Conservation (phyloP, 2,113 vertebrate genomes). For the Malurus cyaneus region DNA sequence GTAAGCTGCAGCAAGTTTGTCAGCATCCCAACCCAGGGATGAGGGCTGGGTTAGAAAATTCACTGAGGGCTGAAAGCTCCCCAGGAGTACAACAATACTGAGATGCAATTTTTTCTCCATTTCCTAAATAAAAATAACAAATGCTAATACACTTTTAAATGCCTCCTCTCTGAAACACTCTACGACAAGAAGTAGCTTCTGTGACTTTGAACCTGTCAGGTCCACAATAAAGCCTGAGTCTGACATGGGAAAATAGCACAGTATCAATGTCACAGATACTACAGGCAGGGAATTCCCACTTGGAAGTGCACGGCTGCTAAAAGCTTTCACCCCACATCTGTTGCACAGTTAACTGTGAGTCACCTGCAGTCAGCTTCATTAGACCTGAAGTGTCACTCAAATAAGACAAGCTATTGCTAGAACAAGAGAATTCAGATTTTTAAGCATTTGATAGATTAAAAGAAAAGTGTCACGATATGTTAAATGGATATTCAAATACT, state of each 20-base stretch:
- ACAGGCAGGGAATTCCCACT: conserved; percentile 62
- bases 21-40: not conserved
- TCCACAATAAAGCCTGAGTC: conserved; percentile 28
- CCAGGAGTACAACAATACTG: not conserved
- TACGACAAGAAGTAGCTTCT: not conserved
- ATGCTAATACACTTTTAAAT: not conserved
- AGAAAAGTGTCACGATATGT: conserved; percentile 61
- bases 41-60: not conserved
- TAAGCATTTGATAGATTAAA: conserved; percentile 61
- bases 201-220: conserved; percentile 56
- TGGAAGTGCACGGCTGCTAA: conserved; percentile 53
- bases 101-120: conserved; percentile 2
- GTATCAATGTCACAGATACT: conserved; percentile 53
- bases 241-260: conserved; percentile 28
- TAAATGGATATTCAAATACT: conserved; percentile 64
- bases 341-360: conserved; percentile 56
- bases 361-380: conserved; percentile 68
- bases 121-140: conserved; percentile 34
- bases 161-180: not conserved
- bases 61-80: not conserved
- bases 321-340: conserved; percentile 65
- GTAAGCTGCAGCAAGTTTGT: not conserved
- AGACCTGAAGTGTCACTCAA: conserved; percentile 62
- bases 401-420: conserved; percentile 62
- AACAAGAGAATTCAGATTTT: conserved; percentile 64